Evolutionary conservation across 2,797 vertebrate species (phyloP).

Genomic region (Tangara arthus): DNA sequence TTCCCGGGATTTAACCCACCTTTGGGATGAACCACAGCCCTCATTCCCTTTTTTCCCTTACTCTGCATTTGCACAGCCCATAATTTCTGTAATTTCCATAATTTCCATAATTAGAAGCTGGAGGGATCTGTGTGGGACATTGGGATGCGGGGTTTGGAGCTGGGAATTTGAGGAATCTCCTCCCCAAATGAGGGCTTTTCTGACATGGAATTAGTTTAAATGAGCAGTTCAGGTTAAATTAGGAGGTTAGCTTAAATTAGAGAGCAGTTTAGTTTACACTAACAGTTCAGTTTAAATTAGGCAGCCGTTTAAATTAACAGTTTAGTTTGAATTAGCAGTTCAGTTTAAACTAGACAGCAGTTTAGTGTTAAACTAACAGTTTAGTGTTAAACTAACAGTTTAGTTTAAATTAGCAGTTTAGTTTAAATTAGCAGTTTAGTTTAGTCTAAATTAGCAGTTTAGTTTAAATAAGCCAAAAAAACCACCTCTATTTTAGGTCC

Average conservation of each 20-base stretch:
- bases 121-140: neutral
- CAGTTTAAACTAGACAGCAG: rapidly evolving
- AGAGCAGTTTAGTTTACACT: neutral
- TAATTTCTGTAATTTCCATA: neutral
- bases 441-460: neutral
- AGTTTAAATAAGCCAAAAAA: neutral
- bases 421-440: neutral
- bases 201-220: neutral
- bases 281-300: neutral
- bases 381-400: rapidly evolving
- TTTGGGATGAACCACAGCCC: neutral
- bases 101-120: neutral
- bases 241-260: neutral
- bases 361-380: neutral
- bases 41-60: neutral
- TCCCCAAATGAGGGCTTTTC: neutral
- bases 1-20: neutral
- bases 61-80: neutral
- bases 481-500: neutral
- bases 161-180: neutral
- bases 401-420: neutral
- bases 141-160: neutral
- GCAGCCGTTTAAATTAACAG: neutral
- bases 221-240: neutral
- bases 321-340: neutral